These are phyloP conservation scores for Tribolium castaneum DNA, from an alignment of 1,140 invertebrate genomes.

Conservation along the genomic window DNA sequence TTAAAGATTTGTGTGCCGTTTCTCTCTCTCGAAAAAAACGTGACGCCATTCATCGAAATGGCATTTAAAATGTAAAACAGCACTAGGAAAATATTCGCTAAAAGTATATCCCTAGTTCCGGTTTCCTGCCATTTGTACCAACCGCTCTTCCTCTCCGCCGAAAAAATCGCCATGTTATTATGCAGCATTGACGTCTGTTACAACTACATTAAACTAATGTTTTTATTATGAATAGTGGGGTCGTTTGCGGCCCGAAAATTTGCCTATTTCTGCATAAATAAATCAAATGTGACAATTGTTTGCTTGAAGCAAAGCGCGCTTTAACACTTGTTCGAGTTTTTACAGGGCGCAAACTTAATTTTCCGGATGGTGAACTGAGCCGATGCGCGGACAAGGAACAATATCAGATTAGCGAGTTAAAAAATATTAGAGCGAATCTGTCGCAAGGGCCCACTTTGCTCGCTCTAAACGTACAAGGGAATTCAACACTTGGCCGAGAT, in stretches of 20 bases:
- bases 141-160: conserved; percentile 48
- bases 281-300: conserved; percentile 1
- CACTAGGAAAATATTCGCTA: conserved; percentile 56
- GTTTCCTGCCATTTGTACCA: conserved; percentile 57
- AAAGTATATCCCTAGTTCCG: conserved; percentile 57
- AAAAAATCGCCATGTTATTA: conserved; percentile 54
- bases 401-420: conserved; percentile 61
- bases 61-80: conserved; percentile 55
- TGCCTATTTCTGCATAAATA: not conserved
- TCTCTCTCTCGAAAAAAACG: conserved; percentile 2
- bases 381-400: conserved; percentile 59
- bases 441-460: conserved; percentile 37
- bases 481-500: conserved; percentile 57
- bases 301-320: conserved; percentile 1
- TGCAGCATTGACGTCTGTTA: conserved; percentile 54
- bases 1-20: conserved; percentile 17
- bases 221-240: conserved; percentile 37
- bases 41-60: conserved; percentile 44
- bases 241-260: conserved; percentile 15
- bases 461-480: conserved; percentile 42
- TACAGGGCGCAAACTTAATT: conserved; percentile 62
- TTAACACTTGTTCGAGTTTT: conserved; percentile 58
- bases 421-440: conserved; percentile 53
- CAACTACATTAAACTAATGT: conserved; percentile 42
- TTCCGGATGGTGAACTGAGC: conserved; percentile 62